Conservation (phyloP, 1,140 invertebrate genomes). For the Pectinophora gossypiella region DNA sequence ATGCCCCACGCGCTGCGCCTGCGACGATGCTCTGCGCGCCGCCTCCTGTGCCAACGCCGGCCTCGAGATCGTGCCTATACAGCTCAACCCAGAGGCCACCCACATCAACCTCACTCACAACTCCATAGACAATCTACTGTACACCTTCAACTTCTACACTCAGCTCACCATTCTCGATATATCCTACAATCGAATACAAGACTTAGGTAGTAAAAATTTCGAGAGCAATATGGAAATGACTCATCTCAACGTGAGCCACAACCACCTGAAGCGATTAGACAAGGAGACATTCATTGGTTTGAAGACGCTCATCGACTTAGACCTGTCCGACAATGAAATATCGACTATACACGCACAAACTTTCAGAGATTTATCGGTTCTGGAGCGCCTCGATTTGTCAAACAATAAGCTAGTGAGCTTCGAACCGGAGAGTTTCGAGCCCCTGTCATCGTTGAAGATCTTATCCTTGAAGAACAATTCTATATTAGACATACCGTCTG, state of each 20-base stretch:
- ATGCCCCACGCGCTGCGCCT: constrained; percentile 87
- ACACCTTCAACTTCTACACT: constrained; percentile 86
- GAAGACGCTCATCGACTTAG: constrained; percentile 79
- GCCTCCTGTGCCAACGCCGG: constrained; percentile 84
- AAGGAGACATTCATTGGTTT: constrained; percentile 87
- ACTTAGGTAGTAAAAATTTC: constrained; percentile 87
- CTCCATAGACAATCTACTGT: constrained; percentile 82
- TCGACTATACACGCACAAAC: constrained; percentile 81
- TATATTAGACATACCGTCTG: constrained; percentile 83
- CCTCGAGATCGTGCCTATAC: constrained; percentile 90
- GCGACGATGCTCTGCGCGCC: constrained; percentile 85
- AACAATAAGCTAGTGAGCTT: constrained; percentile 85
- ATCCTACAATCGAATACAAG: constrained; percentile 86
- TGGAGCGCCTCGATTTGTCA: constrained; percentile 85
- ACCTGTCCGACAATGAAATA: constrained; percentile 87
- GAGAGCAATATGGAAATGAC: constrained; percentile 82
- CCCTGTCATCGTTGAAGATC: constrained; percentile 80
- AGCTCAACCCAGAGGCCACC: constrained; percentile 88
- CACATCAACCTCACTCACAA: constrained; percentile 87
- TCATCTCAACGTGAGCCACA: constrained; percentile 85
- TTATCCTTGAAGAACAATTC: constrained; percentile 85
- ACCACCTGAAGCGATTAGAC: constrained; percentile 81
- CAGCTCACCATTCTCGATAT: constrained; percentile 86
- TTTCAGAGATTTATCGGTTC: constrained; percentile 82
- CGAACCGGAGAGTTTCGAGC: constrained; percentile 82